A percentile compares a stretch with the other conserved stretches of the same genome.
Conservation (phyloP, 2,113 vertebrate species). For the Alaudala cheleensis region DNA sequence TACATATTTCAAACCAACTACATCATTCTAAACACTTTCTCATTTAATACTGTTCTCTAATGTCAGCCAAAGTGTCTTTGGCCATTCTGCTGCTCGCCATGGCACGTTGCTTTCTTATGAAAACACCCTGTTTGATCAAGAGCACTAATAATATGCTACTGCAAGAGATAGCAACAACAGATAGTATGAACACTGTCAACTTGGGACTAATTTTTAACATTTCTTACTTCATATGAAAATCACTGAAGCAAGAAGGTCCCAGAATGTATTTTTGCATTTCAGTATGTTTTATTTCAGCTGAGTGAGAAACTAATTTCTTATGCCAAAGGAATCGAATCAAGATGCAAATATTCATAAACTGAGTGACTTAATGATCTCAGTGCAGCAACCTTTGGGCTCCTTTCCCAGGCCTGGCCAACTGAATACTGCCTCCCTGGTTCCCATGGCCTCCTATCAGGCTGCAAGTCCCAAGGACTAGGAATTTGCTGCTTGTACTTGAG, state of each 20-base stretch:
- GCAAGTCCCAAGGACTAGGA: not conserved
- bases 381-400: not conserved
- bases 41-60: not conserved
- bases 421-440: not conserved
- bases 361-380: not conserved
- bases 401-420: not conserved
- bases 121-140: not conserved
- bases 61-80: not conserved
- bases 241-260: not conserved
- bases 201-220: not conserved
- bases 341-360: not conserved
- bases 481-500: not conserved
- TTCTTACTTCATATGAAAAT: not conserved
- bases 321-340: not conserved
- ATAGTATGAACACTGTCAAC: not conserved
- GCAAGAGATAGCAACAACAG: not conserved
- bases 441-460: not conserved
- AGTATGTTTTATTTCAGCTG: not conserved
- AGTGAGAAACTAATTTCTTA: not conserved
- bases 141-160: not conserved
- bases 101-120: not conserved
- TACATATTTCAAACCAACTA: slow-evolving; percentile 1
- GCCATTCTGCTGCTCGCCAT: not conserved
- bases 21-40: not conserved
- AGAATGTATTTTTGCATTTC: not conserved